These are phyloP conservation scores for Eufriesea mexicana DNA, from an alignment of 1,140 invertebrate species.

Conservation along the genomic window DNA sequence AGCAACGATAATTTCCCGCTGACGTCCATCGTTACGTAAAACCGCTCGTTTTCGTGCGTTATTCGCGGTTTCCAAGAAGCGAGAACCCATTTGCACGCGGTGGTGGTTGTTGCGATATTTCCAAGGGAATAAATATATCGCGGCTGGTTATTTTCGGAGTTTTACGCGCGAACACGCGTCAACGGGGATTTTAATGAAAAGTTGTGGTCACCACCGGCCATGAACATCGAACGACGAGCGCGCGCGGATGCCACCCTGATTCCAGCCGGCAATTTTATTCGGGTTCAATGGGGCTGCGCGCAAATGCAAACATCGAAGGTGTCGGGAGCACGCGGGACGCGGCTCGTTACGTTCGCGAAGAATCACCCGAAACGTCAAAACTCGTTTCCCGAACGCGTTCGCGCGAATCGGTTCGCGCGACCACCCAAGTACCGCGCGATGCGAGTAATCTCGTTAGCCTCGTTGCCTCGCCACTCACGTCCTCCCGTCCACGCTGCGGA, in stretches of 20 bases:
- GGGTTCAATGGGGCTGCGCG: conserved; percentile 5
- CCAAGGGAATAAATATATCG: not conserved
- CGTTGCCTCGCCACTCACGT: not conserved
- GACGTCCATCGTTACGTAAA: not conserved
- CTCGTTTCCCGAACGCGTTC: not conserved
- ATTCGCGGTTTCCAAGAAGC: too few relatives aligned
- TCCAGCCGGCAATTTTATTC: too few relatives aligned
- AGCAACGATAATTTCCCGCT: not conserved
- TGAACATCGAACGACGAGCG: too few relatives aligned
- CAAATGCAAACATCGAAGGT: conserved; percentile 25
- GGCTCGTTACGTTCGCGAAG: conserved; percentile 22
- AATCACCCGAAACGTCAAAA: conserved; percentile 14
- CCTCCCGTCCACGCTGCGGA: not conserved
- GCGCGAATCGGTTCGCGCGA: not conserved
- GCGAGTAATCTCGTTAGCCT: not conserved
- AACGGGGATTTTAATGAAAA: conserved; percentile 8
- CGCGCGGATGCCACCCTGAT: not conserved
- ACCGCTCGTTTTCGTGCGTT: not conserved
- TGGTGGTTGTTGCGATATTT: too few relatives aligned
- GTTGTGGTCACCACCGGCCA: not conserved
- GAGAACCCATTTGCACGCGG: too few relatives aligned
- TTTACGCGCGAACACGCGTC: not conserved
- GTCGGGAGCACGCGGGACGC: conserved; percentile 15
- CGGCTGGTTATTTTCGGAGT: too few relatives aligned
- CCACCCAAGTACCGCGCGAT: not conserved